These are phyloP conservation scores for Phalanger gymnotis DNA, from an alignment of 2,797 vertebrate genomes.

Conservation along the genomic window DNA sequence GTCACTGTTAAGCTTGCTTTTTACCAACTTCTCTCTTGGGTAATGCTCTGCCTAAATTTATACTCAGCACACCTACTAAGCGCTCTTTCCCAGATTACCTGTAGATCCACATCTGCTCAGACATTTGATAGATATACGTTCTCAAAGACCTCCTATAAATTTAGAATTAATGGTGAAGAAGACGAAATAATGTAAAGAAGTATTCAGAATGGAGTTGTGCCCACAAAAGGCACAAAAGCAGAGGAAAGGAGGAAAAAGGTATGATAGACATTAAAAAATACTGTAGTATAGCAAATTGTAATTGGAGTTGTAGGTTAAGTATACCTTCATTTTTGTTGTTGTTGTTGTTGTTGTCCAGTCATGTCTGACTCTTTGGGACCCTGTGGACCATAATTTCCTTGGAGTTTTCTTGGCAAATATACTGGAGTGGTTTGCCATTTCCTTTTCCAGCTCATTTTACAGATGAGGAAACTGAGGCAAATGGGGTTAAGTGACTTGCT, in stretches of 20 bases:
- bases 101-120: slow-evolving; percentile 30
- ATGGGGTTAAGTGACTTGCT: not conserved
- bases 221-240: not conserved
- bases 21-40: slow-evolving; percentile 20
- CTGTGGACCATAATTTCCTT: not conserved
- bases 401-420: not conserved
- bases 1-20: slow-evolving; percentile 15
- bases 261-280: slow-evolving; percentile 67
- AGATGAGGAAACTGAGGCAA: not conserved
- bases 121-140: slow-evolving; percentile 70
- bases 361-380: not conserved
- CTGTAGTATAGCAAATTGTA: slow-evolving; percentile 47
- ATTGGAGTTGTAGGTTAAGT: slow-evolving; percentile 43
- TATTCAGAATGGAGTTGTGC: not conserved
- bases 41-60: slow-evolving; percentile 45
- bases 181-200: not conserved
- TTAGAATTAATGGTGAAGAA: slow-evolving; percentile 49
- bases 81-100: slow-evolving; percentile 60
- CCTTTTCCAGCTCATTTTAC: not conserved
- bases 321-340: slow-evolving; percentile 73
- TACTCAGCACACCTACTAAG: not conserved
- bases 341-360: not conserved
- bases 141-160: slow-evolving; percentile 55
- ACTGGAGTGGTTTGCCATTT: not conserved
- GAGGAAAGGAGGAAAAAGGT: slow-evolving; percentile 40